Evolutionary conservation across 2,113 vertebrate species (phyloP).

Genomic region (Suncus etruscus): DNA sequence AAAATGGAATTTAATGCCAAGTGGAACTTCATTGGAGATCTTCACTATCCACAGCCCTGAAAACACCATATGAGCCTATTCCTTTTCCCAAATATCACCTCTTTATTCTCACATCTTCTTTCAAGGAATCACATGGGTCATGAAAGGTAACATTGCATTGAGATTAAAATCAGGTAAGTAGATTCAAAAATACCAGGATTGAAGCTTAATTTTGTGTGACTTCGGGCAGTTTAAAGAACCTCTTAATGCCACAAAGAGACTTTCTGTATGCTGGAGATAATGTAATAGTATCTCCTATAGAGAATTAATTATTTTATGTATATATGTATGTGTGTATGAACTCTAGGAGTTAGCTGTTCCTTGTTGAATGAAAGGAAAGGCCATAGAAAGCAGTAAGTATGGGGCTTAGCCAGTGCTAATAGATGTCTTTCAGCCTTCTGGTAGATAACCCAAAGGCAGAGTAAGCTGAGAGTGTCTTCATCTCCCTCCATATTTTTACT

Average conservation of each 20-base stretch:
- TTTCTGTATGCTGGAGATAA: neutral
- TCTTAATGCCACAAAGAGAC: neutral
- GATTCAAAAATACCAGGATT: neutral
- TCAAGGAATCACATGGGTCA: neutral
- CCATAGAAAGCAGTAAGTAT: neutral
- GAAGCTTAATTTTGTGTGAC: neutral
- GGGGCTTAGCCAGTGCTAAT: neutral
- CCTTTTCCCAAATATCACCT: neutral
- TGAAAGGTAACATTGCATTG: neutral
- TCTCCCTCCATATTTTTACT: too few relatives aligned
- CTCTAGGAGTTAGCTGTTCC: neutral
- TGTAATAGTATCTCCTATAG: neutral
- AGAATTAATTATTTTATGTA: neutral
- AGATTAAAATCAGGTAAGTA: neutral
- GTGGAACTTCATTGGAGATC: neutral
- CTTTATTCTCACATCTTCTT: neutral
- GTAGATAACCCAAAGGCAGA: neutral
- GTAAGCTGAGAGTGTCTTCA: too few relatives aligned
- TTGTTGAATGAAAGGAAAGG: neutral
- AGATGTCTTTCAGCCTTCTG: neutral
- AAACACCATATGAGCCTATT: neutral
- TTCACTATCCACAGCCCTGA: neutral
- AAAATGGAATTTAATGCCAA: too few relatives aligned
- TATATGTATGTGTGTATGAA: neutral
- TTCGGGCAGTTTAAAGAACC: neutral